Evolutionary conservation across 2,888 invertebrate genomes (phyloP), one percentile per base, ranked within the genome.

Genomic region (Drosophila anomalata): DNA sequence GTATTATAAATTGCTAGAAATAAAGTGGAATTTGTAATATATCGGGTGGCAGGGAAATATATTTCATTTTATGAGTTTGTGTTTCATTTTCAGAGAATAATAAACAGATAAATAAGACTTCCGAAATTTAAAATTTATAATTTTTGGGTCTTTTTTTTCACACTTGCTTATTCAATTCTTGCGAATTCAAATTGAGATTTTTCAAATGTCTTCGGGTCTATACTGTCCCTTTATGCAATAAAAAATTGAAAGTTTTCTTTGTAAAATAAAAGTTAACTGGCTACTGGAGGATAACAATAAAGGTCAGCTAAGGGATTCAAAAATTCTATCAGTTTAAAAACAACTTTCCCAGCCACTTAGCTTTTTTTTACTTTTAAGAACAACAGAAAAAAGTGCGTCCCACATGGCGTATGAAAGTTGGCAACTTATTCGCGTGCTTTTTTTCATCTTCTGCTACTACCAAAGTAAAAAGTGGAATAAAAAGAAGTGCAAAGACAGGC

Each of bases 361-460:
- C 11, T 48, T 47, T 59, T 65, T 55, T 47, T 31, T 39, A n/a
- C 62, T 29, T 46, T 47, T 20, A 22, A 29, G 48, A 29, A 29
- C 33, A 14, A 52, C 55, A 56, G 48, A 48, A 68, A 68, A 79
- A 81, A 78, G 71, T 68, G 75, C 79, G 87, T 87, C 86, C 83
- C 87, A 83, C 82, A 87, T 82, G 82, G 86, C 77, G 66, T 77
- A 83, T 87, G 85, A 83, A 83, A 87, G 79, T 85, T 79, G 62
- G 51, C 62, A 82, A 77, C 67, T 77, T 77, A 62, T 50, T 63
- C 82, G 69, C 58, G 62, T 52, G 50, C 59, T 58, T 69, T 54
- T 59, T 47, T 17, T 48, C 62, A 62, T 62, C 62, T 55, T 62
- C 41, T 48, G 62, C 62, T 50, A 50, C 52, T 53, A 57, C 56